Base-by-base conservation (phyloP, 2,797 vertebrate species). In the Rhynchonycteris naso region DNA sequence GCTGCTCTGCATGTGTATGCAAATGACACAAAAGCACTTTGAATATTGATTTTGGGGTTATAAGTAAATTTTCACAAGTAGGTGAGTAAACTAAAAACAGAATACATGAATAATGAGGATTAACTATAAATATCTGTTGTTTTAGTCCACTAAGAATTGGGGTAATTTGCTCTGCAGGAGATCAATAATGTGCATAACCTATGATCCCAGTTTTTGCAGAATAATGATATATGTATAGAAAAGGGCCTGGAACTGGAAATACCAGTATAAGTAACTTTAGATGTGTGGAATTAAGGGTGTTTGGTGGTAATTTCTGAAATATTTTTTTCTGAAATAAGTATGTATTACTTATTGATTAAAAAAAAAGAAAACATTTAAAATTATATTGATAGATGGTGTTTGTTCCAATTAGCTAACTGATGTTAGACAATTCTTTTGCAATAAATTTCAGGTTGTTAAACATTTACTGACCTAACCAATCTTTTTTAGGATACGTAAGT, bases 291-390 rank as follows among this genome's bases (percentile, higher is more conserved):
- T 61, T 75, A 35, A 61, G 28, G 52, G 14, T 59, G 50, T 88
- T 66, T 81, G 76, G 47, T 61, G 38, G 63, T 38, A 61, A 74
- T 66, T 90, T 76, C 28, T 63, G 26, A 85, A n/a, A n/a, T n/a
- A n/a, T n/a, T 84, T 80, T 95, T 84, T 82, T 15, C 30, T 82
- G 78, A 88, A 88, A 68, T 61, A 28, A 66, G 1, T 61, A 30
- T 54, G 22, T 58, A 10, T 93, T 88, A 43, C 35, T 93, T 79
- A 66, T 52, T 30, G 71, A 72, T 52, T 52, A 66, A 93, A 93
- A 93, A 72, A 79, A 79, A 66, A 72, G 4, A 43, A 90, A 65
- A 86, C 43, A 75, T 86, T 83, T 22, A 78, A 90, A 94, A 61
- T 71, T 59, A 30, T 66, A 47, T 61, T 56, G 28, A 61, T 90